Percentiles rank a stretch among this genome's conserved stretches.
These are phyloP conservation scores for Tribolium freemani DNA, from an alignment of 2,888 invertebrate genomes.

Conservation along the genomic window DNA sequence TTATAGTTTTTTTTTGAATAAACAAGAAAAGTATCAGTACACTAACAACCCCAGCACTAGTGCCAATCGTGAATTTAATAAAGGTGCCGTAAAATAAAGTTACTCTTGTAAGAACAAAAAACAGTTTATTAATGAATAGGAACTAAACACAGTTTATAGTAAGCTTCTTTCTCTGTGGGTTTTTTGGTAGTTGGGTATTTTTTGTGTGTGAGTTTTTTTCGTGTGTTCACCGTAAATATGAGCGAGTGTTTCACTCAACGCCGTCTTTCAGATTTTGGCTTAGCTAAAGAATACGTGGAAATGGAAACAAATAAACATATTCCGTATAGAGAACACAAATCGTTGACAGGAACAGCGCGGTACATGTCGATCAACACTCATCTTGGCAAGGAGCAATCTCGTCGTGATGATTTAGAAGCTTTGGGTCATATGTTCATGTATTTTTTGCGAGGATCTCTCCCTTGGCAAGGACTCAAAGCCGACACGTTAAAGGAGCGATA, in stretches of 20 bases:
- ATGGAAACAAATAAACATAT: constrained; percentile 99
- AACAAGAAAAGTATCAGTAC: too few relatives aligned
- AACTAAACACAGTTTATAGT: too few relatives aligned
- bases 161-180: too few relatives aligned
- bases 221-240: too few relatives aligned
- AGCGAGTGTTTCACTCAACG: background rate
- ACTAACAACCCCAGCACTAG: too few relatives aligned
- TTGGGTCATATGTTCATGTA: constrained; percentile 99
- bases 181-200: too few relatives aligned
- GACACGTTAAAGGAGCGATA: constrained; percentile 99
- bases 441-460: constrained; percentile 98
- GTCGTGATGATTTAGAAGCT: constrained; percentile 98
- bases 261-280: constrained; percentile 92
- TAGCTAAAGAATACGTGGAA: constrained; percentile 99
- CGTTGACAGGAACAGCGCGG: constrained; percentile 95
- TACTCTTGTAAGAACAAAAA: too few relatives aligned
- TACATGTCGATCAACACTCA: constrained; percentile 99
- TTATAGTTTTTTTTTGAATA: too few relatives aligned
- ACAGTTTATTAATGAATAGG: too few relatives aligned
- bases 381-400: constrained; percentile 99
- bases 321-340: constrained; percentile 99
- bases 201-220: too few relatives aligned
- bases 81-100: too few relatives aligned
- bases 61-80: too few relatives aligned
- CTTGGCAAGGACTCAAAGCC: constrained; percentile 99